A percentile compares a stretch with the other conserved stretches of the same genome.
Evolutionary conservation across 2,888 invertebrate genomes (phyloP).

Genomic region (Arctia plantaginis): DNA sequence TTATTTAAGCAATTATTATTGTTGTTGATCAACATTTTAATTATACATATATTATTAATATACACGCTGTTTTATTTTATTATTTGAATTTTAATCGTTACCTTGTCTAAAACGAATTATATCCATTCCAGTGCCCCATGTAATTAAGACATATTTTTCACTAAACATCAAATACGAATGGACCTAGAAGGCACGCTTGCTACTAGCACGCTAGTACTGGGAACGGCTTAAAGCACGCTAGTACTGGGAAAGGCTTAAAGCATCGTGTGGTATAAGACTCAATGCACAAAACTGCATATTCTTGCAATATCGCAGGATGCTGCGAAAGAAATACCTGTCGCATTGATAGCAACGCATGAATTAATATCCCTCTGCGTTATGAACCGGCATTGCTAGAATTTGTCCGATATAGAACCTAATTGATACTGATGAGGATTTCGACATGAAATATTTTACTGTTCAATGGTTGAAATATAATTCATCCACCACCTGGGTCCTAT

Average conservation of each 20-base stretch:
- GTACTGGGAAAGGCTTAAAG: too few species aligned
- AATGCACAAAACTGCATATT: too few species aligned
- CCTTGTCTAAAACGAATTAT: not conserved
- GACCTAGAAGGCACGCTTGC: too few species aligned
- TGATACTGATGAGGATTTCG: not conserved
- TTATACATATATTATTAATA: not conserved
- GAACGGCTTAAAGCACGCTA: too few species aligned
- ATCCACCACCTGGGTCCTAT: too few species aligned
- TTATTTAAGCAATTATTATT: not conserved
- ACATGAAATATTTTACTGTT: not conserved
- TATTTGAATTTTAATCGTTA: too few species aligned
- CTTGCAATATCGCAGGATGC: not conserved
- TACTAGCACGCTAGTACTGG: too few species aligned
- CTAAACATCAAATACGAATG: too few species aligned
- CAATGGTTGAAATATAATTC: too few species aligned
- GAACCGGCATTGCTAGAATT: not conserved
- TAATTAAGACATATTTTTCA: too few species aligned
- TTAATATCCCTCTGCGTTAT: not conserved
- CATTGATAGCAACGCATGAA: not conserved
- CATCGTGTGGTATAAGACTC: too few species aligned
- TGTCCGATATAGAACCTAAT: not conserved
- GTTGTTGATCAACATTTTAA: not conserved
- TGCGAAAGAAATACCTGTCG: not conserved
- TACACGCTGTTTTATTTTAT: not conserved
- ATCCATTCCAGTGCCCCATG: too few species aligned